Evolutionary conservation across 2,797 vertebrate species (phyloP), one percentile per base, ranked within the genome.

Genomic region (Hylomyscus alleni): DNA sequence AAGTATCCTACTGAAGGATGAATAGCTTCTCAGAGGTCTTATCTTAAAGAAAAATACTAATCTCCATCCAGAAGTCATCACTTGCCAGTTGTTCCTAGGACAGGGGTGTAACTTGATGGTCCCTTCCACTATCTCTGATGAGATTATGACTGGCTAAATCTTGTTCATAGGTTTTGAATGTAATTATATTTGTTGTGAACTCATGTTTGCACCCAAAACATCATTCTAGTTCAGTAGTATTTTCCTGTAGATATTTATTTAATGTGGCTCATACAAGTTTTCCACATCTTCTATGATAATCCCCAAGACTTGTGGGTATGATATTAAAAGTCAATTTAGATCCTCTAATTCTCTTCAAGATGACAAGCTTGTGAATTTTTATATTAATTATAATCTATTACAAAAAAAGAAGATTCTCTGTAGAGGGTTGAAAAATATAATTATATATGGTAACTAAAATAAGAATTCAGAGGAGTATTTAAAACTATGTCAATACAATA

Each of bases 21-120:
- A 67, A 20, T 34, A 24, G 19, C 29, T 67, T 85, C 26, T 85
- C 29, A 34, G 44, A 3, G 2, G 1, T 11, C 15, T 31, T 12
- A 12, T 44, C 26, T 1, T 34, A 29, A 84, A 34, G 40, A 34
- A 85, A 85, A n/a, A 4, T 4, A n/a, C 11, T 67, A 47, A 22
- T 11, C 19, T 11, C 4, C 19, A 47, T n/a, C 17, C 5, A 37
- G 40, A 52, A 86, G 47, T 11, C 14, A 3, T 86, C 11, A 24
- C 4, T 72, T 52, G 20, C 7, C 13, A 72, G 34, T 69, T 54
- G 34, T 26, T 72, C 22, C 31, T 54, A 19, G 10, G 12, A 69
- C 24, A 52, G 1, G 3, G 1, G 44, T 85, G 2, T 14, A 37
- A 10, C 1, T 1, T 26, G 19, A 10, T 72, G 14, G 37, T 8